Evolutionary conservation across 1,140 invertebrate species (phyloP).

Genomic region (Drosophila azteca): DNA sequence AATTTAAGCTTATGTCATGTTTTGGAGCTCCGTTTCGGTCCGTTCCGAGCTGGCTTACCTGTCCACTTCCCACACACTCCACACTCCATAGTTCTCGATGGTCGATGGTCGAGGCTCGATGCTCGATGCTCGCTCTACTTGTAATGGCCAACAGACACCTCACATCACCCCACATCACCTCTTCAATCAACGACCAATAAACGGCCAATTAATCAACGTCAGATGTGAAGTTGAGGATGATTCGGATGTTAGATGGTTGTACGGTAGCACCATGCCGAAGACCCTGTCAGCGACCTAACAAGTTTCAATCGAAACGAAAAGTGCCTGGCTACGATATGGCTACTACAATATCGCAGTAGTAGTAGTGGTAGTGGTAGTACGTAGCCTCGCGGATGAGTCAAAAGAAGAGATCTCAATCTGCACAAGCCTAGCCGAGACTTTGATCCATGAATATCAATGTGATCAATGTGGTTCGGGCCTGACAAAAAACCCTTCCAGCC

Average conservation of each 20-base stretch:
- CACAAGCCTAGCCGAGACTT: constrained; percentile 25
- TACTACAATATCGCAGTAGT: no score
- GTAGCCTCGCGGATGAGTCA: constrained; percentile 2
- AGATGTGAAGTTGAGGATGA: constrained; percentile 4
- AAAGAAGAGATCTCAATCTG: constrained; percentile 50
- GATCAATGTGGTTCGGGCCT: constrained; percentile 49
- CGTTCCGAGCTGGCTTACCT: constrained; percentile 29
- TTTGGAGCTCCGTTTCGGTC: constrained; percentile 24
- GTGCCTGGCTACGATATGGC: no score
- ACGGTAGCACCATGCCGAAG: constrained; percentile 12
- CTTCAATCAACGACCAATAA: constrained; percentile 60
- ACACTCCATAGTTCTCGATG: constrained; percentile 30
- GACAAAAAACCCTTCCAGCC: constrained; percentile 9
- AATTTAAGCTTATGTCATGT: constrained; percentile 76
- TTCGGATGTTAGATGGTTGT: not conserved
- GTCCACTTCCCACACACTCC: constrained; percentile 37
- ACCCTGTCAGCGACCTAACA: constrained; percentile 37
- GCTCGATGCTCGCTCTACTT: constrained; percentile 33
- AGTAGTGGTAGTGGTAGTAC: no score
- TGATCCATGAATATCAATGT: constrained; percentile 64
- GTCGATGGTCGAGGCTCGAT: constrained; percentile 5
- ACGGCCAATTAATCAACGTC: constrained; percentile 73
- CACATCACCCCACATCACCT: not conserved
- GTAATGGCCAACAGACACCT: constrained; percentile 39
- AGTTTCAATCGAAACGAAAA: constrained; percentile 30